Evolutionary conservation across 2,797 vertebrate genomes (phyloP), one percentile per base, ranked within the genome.

Genomic region (Danio choprae): DNA sequence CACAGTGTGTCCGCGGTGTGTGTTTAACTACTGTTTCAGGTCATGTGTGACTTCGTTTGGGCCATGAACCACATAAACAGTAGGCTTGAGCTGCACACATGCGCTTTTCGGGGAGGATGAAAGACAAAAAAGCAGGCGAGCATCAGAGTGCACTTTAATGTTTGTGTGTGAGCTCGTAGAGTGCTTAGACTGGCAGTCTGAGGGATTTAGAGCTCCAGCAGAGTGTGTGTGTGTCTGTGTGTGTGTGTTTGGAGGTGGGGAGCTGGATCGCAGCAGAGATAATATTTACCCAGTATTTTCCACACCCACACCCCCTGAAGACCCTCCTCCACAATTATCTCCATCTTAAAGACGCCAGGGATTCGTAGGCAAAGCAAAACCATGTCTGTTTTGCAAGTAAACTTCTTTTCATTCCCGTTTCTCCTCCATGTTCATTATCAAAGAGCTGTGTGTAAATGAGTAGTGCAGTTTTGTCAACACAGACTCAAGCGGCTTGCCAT

Each of bases 111-210:
- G 70, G 55, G 79, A 76, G 64, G 74, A 74, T 74, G 58, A 74
- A 70, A 81, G 72, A 50, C 38, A n/a, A 36, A 53, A 74, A 81
- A 80, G 46, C 7, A 72, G 67, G 15, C 44, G 69, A 67, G 65
- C 74, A 40, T 77, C 53, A 36, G 56, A 20, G 76, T 90, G 88
- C 90, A 87, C 88, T 88, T 89, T 82, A 83, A 62, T 67, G 75
- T 65, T 69, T 73, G 70, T 83, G 82, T 81, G 86, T 85, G 84
- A 68, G 85, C 84, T 84, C 87, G 85, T 84, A 85, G 87, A 86
- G 77, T 93, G 92, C 92, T 92, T 91, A 92, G 87, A 88, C 85
- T 87, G 89, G 90, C 93, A 92, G 88, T 93, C 89, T 91, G 88
- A 90, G 89, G 91, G 92, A 93, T 94, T 93, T 93, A 86, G 80